Evolutionary conservation across 1,140 invertebrate species (phyloP).

Genomic region (Drosophila ironensis): DNA sequence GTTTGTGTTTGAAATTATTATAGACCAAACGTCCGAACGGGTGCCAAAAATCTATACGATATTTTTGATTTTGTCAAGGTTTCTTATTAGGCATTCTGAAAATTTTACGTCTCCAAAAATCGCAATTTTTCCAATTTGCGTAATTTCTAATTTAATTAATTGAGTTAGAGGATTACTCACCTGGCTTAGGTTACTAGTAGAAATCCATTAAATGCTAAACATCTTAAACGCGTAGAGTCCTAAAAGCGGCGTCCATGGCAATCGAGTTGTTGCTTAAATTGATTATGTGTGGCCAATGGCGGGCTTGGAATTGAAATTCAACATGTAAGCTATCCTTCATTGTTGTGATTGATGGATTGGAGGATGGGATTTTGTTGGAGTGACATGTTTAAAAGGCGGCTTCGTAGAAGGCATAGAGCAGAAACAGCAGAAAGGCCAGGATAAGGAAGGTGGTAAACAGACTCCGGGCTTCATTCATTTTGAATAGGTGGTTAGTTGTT

Average conservation of each 20-base stretch:
- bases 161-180: conserved; percentile 50
- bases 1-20: conserved; percentile 57
- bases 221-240: conserved; percentile 68
- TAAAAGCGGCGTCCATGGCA: conserved; percentile 43
- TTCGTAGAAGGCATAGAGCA: conserved; percentile 80
- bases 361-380: conserved; percentile 4
- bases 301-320: conserved; percentile 72
- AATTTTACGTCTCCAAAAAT: neutral
- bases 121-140: conserved; percentile 1
- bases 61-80: conserved; percentile 22
- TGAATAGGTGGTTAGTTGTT: conserved; percentile 43
- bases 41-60: conserved; percentile 45
- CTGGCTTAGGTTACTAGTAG: conserved; percentile 72
- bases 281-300: conserved; percentile 25
- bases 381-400: conserved; percentile 64
- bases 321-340: conserved; percentile 74
- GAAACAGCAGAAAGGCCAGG: conserved; percentile 69
- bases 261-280: conserved; percentile 25
- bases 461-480: conserved; percentile 81
- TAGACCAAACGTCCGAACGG: conserved; percentile 30
- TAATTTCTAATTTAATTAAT: conserved; percentile 36
- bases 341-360: conserved; percentile 12
- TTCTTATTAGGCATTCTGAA: neutral
- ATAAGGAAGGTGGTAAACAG: conserved; percentile 80
- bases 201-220: conserved; percentile 78